Conservation (phyloP, 1,140 invertebrate genomes). For the Globodera ellingtonae region DNA sequence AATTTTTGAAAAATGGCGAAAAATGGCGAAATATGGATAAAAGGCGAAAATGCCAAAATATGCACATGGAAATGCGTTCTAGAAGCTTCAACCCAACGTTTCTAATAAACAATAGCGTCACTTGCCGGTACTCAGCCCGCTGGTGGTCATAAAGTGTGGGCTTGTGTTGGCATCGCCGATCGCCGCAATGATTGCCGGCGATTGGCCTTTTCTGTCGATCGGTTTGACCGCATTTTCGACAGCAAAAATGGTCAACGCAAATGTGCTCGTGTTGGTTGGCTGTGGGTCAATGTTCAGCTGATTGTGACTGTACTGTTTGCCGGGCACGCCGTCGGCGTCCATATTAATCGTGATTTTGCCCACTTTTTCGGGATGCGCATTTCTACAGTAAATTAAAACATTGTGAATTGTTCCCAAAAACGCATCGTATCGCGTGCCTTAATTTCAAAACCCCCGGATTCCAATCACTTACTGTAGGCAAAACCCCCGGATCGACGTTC, state of each 20-base stretch:
- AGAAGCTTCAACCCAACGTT: no score
- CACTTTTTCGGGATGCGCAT: slow-evolving; percentile 4
- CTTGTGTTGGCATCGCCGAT: slow-evolving; percentile 27
- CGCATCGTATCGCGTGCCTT: no score
- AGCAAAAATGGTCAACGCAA: background rate
- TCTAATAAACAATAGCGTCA: no score
- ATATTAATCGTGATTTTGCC: background rate
- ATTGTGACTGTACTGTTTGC: background rate
- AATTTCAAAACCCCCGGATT: no score
- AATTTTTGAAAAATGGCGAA: no score
- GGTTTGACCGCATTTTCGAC: background rate
- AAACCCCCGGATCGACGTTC: no score
- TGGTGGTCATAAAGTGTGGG: slow-evolving; percentile 30
- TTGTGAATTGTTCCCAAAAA: no score
- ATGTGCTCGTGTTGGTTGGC: background rate
- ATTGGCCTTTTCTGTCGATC: background rate
- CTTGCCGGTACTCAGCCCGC: slow-evolving; percentile 23
- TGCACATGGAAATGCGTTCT: no score
- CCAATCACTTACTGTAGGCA: background rate
- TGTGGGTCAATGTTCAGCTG: slow-evolving; percentile 13
- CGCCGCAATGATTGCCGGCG: background rate
- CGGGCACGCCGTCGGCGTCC: background rate
- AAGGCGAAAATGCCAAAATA: no score
- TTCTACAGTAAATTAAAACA: background rate
- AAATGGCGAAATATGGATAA: no score